Conservation (phyloP, 2,113 vertebrate species). For the Bos taurus region DNA sequence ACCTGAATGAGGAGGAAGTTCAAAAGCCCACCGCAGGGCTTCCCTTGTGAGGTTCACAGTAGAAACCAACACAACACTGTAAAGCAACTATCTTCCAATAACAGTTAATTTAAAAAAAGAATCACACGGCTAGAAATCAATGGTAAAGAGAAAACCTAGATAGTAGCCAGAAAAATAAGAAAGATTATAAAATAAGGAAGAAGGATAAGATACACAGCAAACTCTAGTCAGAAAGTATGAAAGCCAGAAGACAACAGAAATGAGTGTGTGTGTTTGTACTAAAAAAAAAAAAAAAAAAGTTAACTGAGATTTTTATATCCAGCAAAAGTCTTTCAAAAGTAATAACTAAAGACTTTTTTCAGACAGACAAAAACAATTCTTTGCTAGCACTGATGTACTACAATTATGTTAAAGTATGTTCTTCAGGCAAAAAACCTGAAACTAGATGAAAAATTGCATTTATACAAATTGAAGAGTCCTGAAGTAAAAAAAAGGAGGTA, state of each 20-base stretch:
- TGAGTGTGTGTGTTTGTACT: background rate
- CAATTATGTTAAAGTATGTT: background rate
- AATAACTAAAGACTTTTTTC: background rate
- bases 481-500: background rate
- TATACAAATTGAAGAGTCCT: background rate
- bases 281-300: background rate
- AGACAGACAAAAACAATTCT: background rate
- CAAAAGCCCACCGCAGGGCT: background rate
- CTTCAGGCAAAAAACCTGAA: background rate
- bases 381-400: background rate
- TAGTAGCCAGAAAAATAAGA: background rate
- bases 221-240: background rate
- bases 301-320: background rate
- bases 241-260: background rate
- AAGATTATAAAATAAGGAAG: background rate
- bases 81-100: background rate
- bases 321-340: background rate
- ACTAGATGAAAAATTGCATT: background rate
- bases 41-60: background rate
- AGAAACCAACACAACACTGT: background rate
- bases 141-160: slow-evolving; percentile 2
- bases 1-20: background rate
- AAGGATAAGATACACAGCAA: background rate
- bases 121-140: background rate
- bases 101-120: background rate